Percentiles rank a stretch among this genome's conserved stretches.
These are phyloP conservation scores for Plestiodon gilberti DNA, from an alignment of 2,113 vertebrate species.

Conservation along the genomic window DNA sequence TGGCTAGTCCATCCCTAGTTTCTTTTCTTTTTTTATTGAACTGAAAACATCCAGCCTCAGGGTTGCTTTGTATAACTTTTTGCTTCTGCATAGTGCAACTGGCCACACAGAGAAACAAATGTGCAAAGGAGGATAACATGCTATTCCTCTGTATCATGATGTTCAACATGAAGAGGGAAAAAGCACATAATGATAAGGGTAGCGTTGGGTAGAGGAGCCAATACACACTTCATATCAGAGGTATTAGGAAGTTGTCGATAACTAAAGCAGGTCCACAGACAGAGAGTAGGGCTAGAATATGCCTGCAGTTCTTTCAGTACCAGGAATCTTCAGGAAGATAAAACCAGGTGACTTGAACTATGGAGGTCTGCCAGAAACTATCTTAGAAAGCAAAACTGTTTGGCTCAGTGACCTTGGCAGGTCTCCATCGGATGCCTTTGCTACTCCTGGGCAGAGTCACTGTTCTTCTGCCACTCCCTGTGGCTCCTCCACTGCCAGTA, in stretches of 20 bases:
- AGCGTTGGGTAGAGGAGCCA: not conserved
- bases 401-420: not conserved
- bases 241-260: not conserved
- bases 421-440: not conserved
- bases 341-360: not conserved
- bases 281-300: not conserved
- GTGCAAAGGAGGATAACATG: not conserved
- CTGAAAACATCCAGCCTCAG: not conserved
- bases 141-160: not conserved
- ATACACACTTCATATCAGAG: not conserved
- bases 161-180: not conserved
- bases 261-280: not conserved
- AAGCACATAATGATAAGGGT: not conserved
- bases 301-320: not conserved
- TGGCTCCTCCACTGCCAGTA: too few species aligned
- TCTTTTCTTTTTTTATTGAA: not conserved
- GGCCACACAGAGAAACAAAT: not conserved
- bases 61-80: not conserved
- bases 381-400: not conserved
- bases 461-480: not conserved
- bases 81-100: not conserved
- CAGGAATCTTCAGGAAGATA: not conserved
- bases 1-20: too few species aligned
- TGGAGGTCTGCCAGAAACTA: not conserved
- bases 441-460: too few species aligned